Conservation (phyloP, 2,888 invertebrate genomes). For the Archips xylosteana region DNA sequence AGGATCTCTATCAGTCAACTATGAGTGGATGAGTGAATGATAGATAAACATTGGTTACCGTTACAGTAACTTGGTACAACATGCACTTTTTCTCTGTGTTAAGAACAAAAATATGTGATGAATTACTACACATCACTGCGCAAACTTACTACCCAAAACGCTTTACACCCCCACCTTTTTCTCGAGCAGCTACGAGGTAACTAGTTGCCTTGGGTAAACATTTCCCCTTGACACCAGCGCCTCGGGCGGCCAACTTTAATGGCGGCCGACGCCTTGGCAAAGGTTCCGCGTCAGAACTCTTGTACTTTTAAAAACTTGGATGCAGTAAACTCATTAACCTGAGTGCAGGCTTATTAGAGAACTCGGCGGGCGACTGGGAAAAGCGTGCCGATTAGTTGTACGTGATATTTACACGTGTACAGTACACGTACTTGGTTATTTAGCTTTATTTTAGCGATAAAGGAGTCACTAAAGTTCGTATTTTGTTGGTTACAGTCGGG, state of each 20-base stretch:
- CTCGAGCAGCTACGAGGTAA: constrained; percentile 10
- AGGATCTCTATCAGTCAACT: too few relatives aligned
- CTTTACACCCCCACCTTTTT: constrained; percentile 21
- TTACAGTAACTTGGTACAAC: too few relatives aligned
- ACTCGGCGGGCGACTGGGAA: constrained; percentile 47
- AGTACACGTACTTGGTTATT: neutral
- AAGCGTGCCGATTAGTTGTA: constrained; percentile 8
- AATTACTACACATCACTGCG: too few relatives aligned
- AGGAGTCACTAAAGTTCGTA: too few relatives aligned
- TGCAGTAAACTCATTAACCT: constrained; percentile 80
- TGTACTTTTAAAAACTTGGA: constrained; percentile 78
- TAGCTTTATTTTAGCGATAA: neutral
- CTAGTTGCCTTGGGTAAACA: constrained; percentile 38
- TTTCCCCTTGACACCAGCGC: constrained; percentile 49
- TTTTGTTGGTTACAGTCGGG: too few relatives aligned
- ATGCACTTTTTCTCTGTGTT: too few relatives aligned
- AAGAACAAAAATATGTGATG: too few relatives aligned
- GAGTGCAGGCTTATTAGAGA: constrained; percentile 76
- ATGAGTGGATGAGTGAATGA: too few relatives aligned
- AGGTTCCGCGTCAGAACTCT: constrained; percentile 66
- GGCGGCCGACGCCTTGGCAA: constrained; percentile 60
- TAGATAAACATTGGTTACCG: too few relatives aligned
- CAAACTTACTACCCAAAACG: neutral
- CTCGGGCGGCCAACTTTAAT: constrained; percentile 66
- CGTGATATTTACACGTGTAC: constrained; percentile 8